phyloP scores from a whole-genome alignment of 2,888 invertebrate genomes.

The Synergus itoensis region DNA sequence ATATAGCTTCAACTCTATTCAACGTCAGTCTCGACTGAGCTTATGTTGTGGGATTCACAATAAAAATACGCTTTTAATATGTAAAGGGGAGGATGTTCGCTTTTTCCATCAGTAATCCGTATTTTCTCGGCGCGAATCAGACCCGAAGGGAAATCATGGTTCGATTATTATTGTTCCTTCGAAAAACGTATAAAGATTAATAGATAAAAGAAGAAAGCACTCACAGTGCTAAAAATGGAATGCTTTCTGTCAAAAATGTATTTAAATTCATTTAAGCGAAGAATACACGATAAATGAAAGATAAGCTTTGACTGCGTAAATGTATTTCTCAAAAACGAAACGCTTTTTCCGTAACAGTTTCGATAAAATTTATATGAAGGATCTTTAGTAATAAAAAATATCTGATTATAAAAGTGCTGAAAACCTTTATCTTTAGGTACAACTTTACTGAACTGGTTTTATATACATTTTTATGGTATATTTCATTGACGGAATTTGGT shows the following conservation, averaged over 20 bases:
- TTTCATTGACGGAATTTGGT: no score
- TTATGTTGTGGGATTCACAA: slow-evolving; percentile 44
- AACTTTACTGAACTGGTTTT: no score
- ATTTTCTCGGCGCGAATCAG: slow-evolving; percentile 50
- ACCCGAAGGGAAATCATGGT: slow-evolving; percentile 46
- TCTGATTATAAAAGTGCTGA: no score
- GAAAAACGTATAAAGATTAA: slow-evolving; percentile 27
- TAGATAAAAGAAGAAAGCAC: neutral
- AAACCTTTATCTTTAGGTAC: no score
- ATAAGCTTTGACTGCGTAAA: neutral
- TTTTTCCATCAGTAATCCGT: slow-evolving; percentile 59
- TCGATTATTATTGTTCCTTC: slow-evolving; percentile 12
- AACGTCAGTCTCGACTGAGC: slow-evolving; percentile 22
- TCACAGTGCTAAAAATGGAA: neutral
- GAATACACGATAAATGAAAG: neutral
- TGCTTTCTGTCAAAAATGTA: neutral
- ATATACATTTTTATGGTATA: no score
- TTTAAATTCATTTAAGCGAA: neutral
- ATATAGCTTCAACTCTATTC: slow-evolving; percentile 44
- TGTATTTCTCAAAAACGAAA: neutral
- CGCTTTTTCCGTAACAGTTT: neutral
- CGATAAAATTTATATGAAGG: neutral
- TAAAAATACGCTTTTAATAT: slow-evolving; percentile 68
- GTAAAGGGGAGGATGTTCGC: slow-evolving; percentile 61
- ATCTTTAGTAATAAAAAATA: neutral